Evolutionary conservation across 1,140 invertebrate species (phyloP), one percentile per base, ranked within the genome.

Genomic region (Archivesica marissinica): DNA sequence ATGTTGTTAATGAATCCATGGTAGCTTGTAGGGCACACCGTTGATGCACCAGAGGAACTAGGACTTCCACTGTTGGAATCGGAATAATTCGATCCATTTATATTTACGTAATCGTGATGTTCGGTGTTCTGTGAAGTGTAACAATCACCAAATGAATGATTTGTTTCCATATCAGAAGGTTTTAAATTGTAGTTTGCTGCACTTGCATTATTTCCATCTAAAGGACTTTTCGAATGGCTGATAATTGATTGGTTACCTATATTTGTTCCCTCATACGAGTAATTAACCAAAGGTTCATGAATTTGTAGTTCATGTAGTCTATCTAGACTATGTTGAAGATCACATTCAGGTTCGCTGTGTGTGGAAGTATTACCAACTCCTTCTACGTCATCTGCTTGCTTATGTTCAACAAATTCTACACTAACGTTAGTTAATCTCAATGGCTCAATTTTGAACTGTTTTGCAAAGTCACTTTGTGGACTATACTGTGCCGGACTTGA

Each of bases 1-100:
- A 83, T 83, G 23, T 83, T 83, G 44, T 75, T 83, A 44, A 83
- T 75, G 64, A 83, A 83, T 83, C 80, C 80, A 47, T 83, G 47
- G 39, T 83, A 83, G 61, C 50, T 75, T 39, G 79, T 72, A 17
- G 80, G 47, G 35, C 80, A 70, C 17, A 83, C 70, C 7, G 80
- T 83, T 23, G 80, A 83, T 11, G 70, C 47, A 44, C 52, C 75
- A 2, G 80, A 83, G 0, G 80, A 83, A 75, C 80, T 75, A 11
- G 68, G 44, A 64, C 80, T 83, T 35, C 38, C 80, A 75, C 70
- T 83, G 56, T 83, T 83, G 25, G 80, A 83, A 64, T 78, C 76
- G 9, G 54, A 78, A 47, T 64, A 77, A 41, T 74, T 66, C 33
- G 77, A 70, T 50, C 70, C 80, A 41, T 74, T 82, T 33, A 79